Evolutionary conservation across 1,140 invertebrate species (phyloP).

Genomic region (Tetragonula clypearis): DNA sequence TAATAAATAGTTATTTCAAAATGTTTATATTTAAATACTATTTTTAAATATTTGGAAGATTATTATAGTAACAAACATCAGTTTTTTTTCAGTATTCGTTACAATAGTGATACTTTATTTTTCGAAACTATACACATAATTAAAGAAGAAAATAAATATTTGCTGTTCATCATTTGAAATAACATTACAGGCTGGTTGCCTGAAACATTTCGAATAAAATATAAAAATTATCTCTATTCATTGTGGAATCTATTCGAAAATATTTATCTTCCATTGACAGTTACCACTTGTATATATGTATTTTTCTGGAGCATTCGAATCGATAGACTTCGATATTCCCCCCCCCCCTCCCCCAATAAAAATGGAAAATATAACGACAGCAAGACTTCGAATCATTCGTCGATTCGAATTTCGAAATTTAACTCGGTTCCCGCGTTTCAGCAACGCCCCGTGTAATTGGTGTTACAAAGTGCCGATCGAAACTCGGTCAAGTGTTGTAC

Average conservation of each 20-base stretch:
- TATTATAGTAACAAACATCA: too few species aligned
- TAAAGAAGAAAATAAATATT: too few species aligned
- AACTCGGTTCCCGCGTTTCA: background rate
- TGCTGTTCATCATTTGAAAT: too few species aligned
- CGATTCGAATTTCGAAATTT: background rate
- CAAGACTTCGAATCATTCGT: background rate
- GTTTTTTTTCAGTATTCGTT: too few species aligned
- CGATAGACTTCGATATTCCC: background rate
- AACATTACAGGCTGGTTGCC: too few species aligned
- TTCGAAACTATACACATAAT: too few species aligned
- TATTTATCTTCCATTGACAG: background rate
- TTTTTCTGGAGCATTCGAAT: background rate
- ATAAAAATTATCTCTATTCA: background rate
- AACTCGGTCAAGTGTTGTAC: conserved; percentile 10
- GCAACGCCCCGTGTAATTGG: background rate
- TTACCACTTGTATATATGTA: background rate
- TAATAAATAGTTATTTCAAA: too few species aligned
- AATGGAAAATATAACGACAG: background rate
- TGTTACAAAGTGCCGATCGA: background rate
- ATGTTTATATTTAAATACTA: too few species aligned
- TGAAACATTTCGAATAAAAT: too few species aligned
- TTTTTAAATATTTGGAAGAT: too few species aligned
- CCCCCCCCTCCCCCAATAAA: too few species aligned
- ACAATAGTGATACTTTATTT: too few species aligned
- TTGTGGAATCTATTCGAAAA: background rate